Evolutionary conservation across 2,797 vertebrate genomes (phyloP).

Genomic region (Delichon dasypus): DNA sequence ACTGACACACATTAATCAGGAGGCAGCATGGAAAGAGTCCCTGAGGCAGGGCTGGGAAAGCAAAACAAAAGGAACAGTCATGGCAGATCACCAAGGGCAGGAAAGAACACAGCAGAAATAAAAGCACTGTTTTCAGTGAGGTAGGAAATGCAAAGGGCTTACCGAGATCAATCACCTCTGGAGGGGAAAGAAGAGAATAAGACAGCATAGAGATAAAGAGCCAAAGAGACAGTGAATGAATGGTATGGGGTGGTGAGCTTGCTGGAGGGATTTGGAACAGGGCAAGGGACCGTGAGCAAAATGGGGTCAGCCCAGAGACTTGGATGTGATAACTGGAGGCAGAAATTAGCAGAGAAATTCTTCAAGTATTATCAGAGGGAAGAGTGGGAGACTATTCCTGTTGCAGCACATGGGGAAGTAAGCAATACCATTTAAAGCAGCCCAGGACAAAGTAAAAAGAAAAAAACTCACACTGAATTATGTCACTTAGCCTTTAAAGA

Average conservation of each 20-base stretch:
- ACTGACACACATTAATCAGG: conserved; percentile 64
- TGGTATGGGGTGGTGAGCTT: neutral
- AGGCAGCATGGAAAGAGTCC: conserved; percentile 32
- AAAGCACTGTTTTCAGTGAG: conserved; percentile 26
- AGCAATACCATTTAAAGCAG: neutral
- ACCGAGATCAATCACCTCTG: neutral
- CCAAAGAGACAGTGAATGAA: neutral
- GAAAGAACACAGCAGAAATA: conserved; percentile 20
- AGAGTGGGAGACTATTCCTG: neutral
- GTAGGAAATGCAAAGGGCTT: conserved; percentile 3
- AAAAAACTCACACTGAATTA: neutral
- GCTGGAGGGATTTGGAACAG: neutral
- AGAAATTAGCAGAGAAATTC: neutral
- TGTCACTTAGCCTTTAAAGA: neutral
- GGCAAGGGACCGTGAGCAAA: neutral
- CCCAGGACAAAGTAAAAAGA: neutral
- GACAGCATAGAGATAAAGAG: neutral
- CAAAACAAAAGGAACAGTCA: conserved; percentile 63
- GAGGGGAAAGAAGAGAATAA: conserved; percentile 7
- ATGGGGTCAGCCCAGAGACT: neutral
- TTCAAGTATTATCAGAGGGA: neutral
- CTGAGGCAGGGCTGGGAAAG: neutral
- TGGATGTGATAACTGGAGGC: neutral
- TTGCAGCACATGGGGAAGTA: neutral
- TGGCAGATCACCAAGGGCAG: conserved; percentile 25